phyloP scores from a whole-genome alignment of 1,140 invertebrate species.

The Calephelis nemesis region DNA sequence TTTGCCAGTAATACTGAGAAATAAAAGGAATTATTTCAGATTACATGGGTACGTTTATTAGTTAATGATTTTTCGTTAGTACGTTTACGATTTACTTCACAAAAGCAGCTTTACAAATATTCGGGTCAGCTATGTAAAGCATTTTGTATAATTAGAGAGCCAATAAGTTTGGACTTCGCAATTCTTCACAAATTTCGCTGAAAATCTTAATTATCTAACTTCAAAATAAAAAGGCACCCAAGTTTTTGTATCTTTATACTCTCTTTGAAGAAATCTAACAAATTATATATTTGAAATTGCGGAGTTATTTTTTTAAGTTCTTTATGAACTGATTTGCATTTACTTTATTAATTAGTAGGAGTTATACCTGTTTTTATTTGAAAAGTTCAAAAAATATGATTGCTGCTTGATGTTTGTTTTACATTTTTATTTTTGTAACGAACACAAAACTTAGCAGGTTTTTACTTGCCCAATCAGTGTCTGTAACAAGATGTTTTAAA shows the following conservation, averaged over 20 bases:
- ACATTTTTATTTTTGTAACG: background rate
- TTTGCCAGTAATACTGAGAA: too few species aligned
- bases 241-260: slow-evolving; percentile 20
- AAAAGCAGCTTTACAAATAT: slow-evolving; percentile 20
- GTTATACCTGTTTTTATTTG: slow-evolving; percentile 18
- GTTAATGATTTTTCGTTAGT: background rate
- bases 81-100: background rate
- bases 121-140: slow-evolving; percentile 17
- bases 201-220: slow-evolving; percentile 26
- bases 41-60: background rate
- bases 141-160: slow-evolving; percentile 20
- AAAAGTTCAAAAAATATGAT: slow-evolving; percentile 15
- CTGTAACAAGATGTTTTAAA: too few species aligned
- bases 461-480: background rate
- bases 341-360: slow-evolving; percentile 9
- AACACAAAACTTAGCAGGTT: background rate
- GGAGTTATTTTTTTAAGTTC: slow-evolving; percentile 17
- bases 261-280: slow-evolving; percentile 13
- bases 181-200: slow-evolving; percentile 16
- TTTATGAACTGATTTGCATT: slow-evolving; percentile 20
- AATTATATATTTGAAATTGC: slow-evolving; percentile 17
- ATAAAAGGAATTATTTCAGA: too few species aligned
- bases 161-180: slow-evolving; percentile 18
- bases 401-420: background rate
- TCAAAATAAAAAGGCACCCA: slow-evolving; percentile 24